Conservation (phyloP, 2,113 vertebrate species). For the Pogonocichla stellata region DNA sequence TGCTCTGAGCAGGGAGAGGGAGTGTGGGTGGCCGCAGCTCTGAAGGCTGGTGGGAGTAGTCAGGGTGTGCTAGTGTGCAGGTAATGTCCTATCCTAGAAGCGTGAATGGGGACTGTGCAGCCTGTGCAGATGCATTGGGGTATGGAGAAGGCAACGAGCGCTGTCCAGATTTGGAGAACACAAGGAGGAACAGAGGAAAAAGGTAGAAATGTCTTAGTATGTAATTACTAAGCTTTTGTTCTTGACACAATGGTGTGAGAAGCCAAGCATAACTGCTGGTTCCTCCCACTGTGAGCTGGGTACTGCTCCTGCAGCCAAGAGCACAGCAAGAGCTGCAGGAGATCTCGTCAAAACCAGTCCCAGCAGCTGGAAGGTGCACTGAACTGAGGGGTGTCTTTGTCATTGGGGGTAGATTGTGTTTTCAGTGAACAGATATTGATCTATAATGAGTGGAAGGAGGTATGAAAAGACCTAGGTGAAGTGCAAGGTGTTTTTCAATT, state of each 20-base stretch:
- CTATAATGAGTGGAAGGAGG: neutral
- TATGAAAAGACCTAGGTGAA: neutral
- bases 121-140: neutral
- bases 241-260: neutral
- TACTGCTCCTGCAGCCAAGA: neutral
- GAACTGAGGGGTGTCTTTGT: neutral
- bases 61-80: accelerated
- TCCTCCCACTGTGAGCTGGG: neutral
- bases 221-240: neutral
- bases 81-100: neutral
- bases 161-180: neutral
- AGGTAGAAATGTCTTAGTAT: neutral
- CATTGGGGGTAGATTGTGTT: neutral
- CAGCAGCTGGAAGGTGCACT: neutral
- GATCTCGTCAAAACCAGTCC: neutral
- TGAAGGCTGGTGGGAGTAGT: neutral
- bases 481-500: neutral
- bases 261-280: neutral
- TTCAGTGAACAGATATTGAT: neutral
- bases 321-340: neutral
- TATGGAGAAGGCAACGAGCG: neutral
- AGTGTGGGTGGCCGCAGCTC: neutral
- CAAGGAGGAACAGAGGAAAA: neutral
- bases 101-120: neutral
- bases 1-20: neutral